Base-by-base conservation (phyloP, 37 sponge, comb jelly and placozoan species). In the Spongilla lacustris region DNA sequence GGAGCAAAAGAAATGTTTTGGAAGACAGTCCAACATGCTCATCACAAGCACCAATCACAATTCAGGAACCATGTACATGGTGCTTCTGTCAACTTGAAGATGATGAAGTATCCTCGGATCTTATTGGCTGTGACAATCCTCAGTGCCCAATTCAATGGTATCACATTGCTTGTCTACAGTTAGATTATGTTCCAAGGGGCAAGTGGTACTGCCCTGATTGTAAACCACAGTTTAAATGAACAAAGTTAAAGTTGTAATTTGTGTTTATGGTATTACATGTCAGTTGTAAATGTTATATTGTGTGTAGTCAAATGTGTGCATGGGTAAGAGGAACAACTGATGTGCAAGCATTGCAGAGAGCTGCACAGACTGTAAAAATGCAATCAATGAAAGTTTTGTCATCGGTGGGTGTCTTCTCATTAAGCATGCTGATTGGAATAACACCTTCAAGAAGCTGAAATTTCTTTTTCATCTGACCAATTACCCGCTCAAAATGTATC, bases 141-240 rank as follows among this genome's bases (percentile, higher is more conserved):
- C 10, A 29, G 26, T 87, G 88, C 48, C 36, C 29, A 22, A 87
- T 81, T 49, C 50, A 81, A 78, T 87, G 75, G 81, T 81, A 81
- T 36, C 88, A 87, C 33, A 33, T 78, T 19, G 17, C 74, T 10
- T 87, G 88, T 74, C 81, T 87, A 28, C 2, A 81, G 58, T 23
- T 81, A 17, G 66, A 75, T 1, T 28, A 70, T 71, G 67, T 87
- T 34, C 88, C 88, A 29, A 87, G 82, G 36, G 88, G 88, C 35
- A 87, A 87, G 26, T 87, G 82, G 88, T 67, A 74, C 50, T 87
- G 82, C 66, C 88, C 88, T 23, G 82, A 81, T 50, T 87, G 82
- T 36, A 23, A 67, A 80, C 70, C 81, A 25, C 33, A 67, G 21
- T 50, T 5, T 6, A 75, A 32, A 27, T n/a, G 9, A 75, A 33